A percentile compares a stretch with the other conserved stretches of the same genome.
Conservation (phyloP, 2,113 vertebrate genomes). For the Callaeas wilsoni region DNA sequence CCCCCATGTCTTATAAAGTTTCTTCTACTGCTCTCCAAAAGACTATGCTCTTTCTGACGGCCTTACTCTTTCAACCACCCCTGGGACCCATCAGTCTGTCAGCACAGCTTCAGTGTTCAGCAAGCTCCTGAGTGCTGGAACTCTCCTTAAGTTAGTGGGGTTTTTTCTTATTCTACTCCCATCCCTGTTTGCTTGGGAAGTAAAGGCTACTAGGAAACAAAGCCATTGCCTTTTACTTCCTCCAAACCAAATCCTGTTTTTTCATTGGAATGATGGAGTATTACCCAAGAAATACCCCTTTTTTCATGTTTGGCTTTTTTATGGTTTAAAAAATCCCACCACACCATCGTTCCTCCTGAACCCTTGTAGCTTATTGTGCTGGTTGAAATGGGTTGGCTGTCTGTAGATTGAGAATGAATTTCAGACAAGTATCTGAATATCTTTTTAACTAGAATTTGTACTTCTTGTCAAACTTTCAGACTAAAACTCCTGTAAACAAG, state of each 20-base stretch:
- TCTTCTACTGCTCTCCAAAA: neutral
- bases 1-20: neutral
- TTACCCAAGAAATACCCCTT: neutral
- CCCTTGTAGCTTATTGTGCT: neutral
- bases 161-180: neutral
- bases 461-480: neutral
- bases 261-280: neutral
- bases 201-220: neutral
- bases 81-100: neutral
- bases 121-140: neutral
- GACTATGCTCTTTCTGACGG: neutral
- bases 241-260: neutral
- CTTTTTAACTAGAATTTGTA: neutral
- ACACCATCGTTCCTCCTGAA: neutral
- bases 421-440: neutral
- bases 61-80: neutral
- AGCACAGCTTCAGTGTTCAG: neutral
- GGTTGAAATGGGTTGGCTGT: neutral
- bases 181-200: neutral
- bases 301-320: neutral
- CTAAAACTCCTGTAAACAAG: neutral
- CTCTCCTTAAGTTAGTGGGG: fast-evolving
- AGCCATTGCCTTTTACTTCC: neutral
- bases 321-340: neutral
- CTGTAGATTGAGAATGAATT: neutral